Base-by-base conservation (phyloP, 2,888 invertebrate genomes). In the Phyllotreta striolata region DNA sequence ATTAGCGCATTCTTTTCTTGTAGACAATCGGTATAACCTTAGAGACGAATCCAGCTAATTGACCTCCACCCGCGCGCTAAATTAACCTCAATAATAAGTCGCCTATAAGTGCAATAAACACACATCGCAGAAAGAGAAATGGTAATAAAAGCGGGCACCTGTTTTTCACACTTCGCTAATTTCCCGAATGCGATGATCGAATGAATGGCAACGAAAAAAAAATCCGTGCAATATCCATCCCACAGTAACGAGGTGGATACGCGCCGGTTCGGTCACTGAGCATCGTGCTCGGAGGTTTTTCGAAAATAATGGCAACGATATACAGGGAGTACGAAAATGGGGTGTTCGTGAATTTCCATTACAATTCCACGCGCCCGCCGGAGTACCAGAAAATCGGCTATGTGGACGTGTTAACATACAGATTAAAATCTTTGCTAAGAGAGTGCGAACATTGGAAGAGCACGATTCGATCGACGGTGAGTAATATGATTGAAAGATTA, bases 371-470 rank as follows among this genome's bases (percentile, higher is more conserved):
- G 58, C 75, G 76, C 47, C 76, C 78, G 14, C 77, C 78, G 62
- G 75, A 75, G 57, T 80, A 80, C 69, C 68, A 71, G 64, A 67
- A 78, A 67, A 75, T 78, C 67, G 75, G 76, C 43, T 69, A 71
- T 38, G 64, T 77, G 14, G 77, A 78, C 66, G 75, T 73, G 14
- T 79, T 78, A 77, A 74, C 73, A 13, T 79, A 76, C 58, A 77
- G 77, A 63, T 62, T 79, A 51, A 78, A 78, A 69, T 74, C 76
- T 46, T 72, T 77, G 64, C 66, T 78, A 63, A 74, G 74, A 60
- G 72, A 70, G n/a, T 70, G 72, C 14, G 63, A 72, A 35, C 74
- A 76, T 54, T 77, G 72, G 64, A 73, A 71, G 52, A 70, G 71
- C 13, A 66, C 72, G 58, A 59, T 69, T 40, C 71, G 70, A 60